Conservation (phyloP, 2,888 invertebrate genomes). For the Conistra vaccinii region DNA sequence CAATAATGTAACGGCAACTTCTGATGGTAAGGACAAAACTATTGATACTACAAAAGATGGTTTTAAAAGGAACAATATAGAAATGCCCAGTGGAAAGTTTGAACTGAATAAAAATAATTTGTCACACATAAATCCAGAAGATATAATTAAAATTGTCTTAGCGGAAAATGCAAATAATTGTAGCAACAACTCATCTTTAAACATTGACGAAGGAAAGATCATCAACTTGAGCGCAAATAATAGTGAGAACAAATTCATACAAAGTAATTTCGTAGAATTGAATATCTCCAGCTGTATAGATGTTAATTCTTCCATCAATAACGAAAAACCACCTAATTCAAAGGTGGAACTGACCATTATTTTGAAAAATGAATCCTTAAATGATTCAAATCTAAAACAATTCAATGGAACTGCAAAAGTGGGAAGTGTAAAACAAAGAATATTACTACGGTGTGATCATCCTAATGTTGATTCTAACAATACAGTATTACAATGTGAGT, state of each 20-base stretch:
- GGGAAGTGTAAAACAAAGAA: neutral
- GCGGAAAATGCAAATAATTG: slow-evolving; percentile 22
- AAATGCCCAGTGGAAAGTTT: neutral
- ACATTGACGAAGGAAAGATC: slow-evolving; percentile 32
- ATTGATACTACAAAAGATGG: neutral
- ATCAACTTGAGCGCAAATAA: neutral
- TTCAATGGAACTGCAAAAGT: slow-evolving; percentile 8
- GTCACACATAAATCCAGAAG: neutral
- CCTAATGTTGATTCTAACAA: neutral
- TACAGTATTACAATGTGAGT: slow-evolving; percentile 34
- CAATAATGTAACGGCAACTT: neutral
- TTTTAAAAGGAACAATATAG: neutral
- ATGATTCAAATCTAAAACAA: slow-evolving; percentile 12
- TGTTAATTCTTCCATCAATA: neutral
- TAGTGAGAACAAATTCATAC: neutral
- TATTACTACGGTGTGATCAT: slow-evolving; percentile 36
- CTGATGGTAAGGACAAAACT: neutral
- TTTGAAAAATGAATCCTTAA: slow-evolving; percentile 26
- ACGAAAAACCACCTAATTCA: slow-evolving; percentile 6
- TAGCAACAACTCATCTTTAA: slow-evolving; percentile 9
- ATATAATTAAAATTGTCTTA: slow-evolving; percentile 21
- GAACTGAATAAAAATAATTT: neutral
- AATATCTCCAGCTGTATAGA: slow-evolving; percentile 25
- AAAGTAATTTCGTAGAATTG: slow-evolving; percentile 17
- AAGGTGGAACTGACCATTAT: slow-evolving; percentile 30